Conservation (phyloP, 2,888 invertebrate species). For the Itoplectis maculator region DNA sequence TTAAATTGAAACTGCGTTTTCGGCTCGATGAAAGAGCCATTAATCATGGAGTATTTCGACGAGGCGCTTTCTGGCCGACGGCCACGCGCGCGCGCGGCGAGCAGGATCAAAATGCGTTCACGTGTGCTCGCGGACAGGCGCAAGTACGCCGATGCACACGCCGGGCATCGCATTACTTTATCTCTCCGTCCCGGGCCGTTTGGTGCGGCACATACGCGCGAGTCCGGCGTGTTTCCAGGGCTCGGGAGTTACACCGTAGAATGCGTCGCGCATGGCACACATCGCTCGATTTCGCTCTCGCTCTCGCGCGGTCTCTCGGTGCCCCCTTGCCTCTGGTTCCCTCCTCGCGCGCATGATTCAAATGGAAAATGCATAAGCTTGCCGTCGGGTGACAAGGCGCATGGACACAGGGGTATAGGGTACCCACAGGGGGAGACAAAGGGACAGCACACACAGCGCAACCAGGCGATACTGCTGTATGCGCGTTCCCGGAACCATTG, state of each 20-base stretch:
- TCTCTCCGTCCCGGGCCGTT: neutral
- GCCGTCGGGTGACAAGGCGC: constrained; percentile 6
- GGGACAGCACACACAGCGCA: neutral
- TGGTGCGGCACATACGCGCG: neutral
- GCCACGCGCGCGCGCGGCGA: constrained; percentile 9
- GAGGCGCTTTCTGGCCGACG: constrained; percentile 7
- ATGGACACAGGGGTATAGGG: constrained; percentile 16
- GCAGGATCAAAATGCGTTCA: neutral
- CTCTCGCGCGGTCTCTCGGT: neutral
- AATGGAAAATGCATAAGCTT: constrained; percentile 42
- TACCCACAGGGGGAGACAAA: neutral
- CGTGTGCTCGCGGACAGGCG: neutral
- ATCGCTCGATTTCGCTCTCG: constrained; percentile 9
- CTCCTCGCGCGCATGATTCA: constrained; percentile 28
- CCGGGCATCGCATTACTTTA: constrained; percentile 33
- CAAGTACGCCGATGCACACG: neutral
- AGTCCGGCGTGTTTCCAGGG: neutral
- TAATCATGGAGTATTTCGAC: constrained; percentile 48
- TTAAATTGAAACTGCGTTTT: constrained; percentile 48
- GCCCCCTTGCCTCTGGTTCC: neutral
- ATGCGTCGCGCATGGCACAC: neutral
- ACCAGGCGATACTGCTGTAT: constrained; percentile 15
- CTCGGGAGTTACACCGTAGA: neutral
- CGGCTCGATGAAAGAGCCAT: constrained; percentile 53
- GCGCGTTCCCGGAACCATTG: neutral